phyloP scores from a whole-genome alignment of 1,140 invertebrate species.

The Luehdorfia chinensis region DNA sequence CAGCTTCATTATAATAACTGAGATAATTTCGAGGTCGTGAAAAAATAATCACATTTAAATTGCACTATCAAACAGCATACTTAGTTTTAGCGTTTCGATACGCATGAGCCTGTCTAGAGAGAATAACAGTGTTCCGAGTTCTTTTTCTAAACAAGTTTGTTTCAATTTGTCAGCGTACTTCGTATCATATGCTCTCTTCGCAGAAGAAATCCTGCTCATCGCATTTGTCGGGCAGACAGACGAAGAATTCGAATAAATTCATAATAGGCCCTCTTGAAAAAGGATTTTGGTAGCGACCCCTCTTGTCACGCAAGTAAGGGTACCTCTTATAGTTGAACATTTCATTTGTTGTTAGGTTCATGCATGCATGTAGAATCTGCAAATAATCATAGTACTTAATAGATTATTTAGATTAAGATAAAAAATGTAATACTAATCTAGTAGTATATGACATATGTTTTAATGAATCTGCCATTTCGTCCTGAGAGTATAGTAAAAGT shows the following conservation, averaged over 20 bases:
- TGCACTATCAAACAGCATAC: conserved; percentile 8
- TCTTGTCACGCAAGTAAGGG: conserved; percentile 90
- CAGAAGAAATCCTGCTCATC: conserved; percentile 85
- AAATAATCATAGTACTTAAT: conserved; percentile 33
- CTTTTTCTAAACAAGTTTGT: conserved; percentile 1
- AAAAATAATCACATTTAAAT: too few species aligned
- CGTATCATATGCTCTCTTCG: conserved; percentile 80
- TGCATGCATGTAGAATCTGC: conserved; percentile 90
- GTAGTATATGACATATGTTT: too few species aligned
- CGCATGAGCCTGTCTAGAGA: not conserved
- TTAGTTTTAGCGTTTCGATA: conserved; percentile 6
- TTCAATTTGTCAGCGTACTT: conserved; percentile 27
- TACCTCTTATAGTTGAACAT: conserved; percentile 96
- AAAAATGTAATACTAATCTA: too few species aligned
- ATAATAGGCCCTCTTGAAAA: conserved; percentile 91
- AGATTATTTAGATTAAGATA: not conserved
- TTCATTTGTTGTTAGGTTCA: conserved; percentile 96
- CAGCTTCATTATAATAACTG: too few species aligned
- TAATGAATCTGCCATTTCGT: too few species aligned
- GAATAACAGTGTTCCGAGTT: not conserved
- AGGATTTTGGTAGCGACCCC: conserved; percentile 92
- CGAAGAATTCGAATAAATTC: conserved; percentile 94
- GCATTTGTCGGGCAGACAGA: conserved; percentile 86
- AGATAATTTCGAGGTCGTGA: too few species aligned
- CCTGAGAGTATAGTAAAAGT: too few species aligned